Evolutionary conservation across 2,797 vertebrate genomes (phyloP), one percentile per base, ranked within the genome.

Genomic region (Zonotrichia albicollis): DNA sequence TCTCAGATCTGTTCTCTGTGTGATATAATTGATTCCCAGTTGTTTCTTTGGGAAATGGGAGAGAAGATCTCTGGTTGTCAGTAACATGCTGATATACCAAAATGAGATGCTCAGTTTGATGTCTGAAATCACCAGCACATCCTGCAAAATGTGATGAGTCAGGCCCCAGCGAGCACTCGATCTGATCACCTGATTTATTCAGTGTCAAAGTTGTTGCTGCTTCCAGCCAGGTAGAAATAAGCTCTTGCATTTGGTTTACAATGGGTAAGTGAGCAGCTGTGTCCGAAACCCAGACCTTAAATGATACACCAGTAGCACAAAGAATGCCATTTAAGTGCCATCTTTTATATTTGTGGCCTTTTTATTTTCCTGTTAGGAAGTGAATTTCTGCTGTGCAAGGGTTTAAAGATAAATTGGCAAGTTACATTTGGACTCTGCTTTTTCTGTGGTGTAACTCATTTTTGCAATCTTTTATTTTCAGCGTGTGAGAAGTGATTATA

Each of bases 131-230:
- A 40, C 54, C 57, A 30, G 67, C 27, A 48, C 48, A 45, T 57
- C 20, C 45, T 53, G 62, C 55, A 80, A 55, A 78, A 75, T 2
- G 3, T 4, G 5, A 22, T 72, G 80, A 67, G 45, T 80, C 67
- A 26, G 50, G 57, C 32, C 13, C 10, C 50, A 26, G 45, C 0
- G 1, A 71, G 50, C 68, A 22, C 61, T 74, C 0, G 0, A 38
- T 48, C 0, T 0, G 13, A 45, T 77, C 0, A 0, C 38, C 50
- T 3, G 3, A n/a, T 75, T 61, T 67, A 71, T 50, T 57, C 45
- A 5, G n/a, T 70, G 60, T 46, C 79, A 51, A 43, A 88, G 32
- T 48, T 72, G 36, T 53, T 70, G 29, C 66, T 93, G 66, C 11
- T 40, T 91, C 85, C 57, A 89, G 26, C 26, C n/a, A 53, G 65